Conservation (phyloP, 2,888 invertebrate genomes). For the Serripes groenlandicus region DNA sequence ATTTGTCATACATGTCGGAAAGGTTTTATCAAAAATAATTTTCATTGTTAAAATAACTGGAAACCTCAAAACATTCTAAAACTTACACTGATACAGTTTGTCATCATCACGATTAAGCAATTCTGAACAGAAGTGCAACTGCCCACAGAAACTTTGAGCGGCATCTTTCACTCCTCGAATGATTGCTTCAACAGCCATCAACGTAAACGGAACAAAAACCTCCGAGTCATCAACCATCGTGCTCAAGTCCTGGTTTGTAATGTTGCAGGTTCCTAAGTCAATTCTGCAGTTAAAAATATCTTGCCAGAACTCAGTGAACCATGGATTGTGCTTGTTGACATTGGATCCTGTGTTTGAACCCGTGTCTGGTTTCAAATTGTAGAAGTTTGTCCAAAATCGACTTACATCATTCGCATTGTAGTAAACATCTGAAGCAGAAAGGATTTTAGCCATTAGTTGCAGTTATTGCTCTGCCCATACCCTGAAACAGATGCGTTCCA, state of each 20-base stretch:
- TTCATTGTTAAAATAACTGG: neutral
- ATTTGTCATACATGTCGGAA: too few species aligned
- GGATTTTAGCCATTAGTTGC: neutral
- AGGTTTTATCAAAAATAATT: too few species aligned
- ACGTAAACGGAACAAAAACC: conserved; percentile 73
- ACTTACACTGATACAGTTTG: conserved; percentile 7
- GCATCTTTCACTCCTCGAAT: conserved; percentile 71
- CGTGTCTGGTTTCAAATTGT: conserved; percentile 48
- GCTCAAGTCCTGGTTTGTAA: conserved; percentile 25
- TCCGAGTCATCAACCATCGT: conserved; percentile 50
- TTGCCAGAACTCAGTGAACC: conserved; percentile 71
- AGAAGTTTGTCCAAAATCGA: conserved; percentile 62
- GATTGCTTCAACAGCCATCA: conserved; percentile 78
- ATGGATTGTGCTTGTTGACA: conserved; percentile 59
- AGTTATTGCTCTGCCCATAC: too few species aligned
- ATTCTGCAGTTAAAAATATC: conserved; percentile 70
- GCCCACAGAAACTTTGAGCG: conserved; percentile 36
- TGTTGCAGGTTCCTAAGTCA: conserved; percentile 42
- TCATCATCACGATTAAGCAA: conserved; percentile 63
- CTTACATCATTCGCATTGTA: conserved; percentile 47
- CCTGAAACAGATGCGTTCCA: too few species aligned
- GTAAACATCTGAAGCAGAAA: neutral
- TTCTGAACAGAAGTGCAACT: conserved; percentile 66
- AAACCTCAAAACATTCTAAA: too few species aligned
- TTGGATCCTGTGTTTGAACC: conserved; percentile 27